Conservation (phyloP, 2,888 invertebrate species). For the Electrophaes corylata region DNA sequence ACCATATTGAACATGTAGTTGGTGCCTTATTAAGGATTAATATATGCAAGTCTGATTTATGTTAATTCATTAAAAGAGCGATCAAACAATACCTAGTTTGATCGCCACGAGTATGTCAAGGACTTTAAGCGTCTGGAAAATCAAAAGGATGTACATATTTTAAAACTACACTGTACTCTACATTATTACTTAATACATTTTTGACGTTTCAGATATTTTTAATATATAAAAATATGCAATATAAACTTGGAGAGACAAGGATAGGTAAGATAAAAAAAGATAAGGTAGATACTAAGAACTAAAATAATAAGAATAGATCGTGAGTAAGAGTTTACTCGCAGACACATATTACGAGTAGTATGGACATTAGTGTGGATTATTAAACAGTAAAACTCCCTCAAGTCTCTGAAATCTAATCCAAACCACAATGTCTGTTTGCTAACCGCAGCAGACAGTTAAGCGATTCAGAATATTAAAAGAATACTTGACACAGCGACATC, state of each 20-base stretch:
- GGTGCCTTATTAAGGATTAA: slow-evolving; percentile 30
- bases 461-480: background rate
- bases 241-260: no score
- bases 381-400: no score
- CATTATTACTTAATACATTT: no score
- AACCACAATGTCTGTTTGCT: slow-evolving; percentile 14
- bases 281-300: no score
- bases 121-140: slow-evolving; percentile 34
- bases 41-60: slow-evolving; percentile 29
- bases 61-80: slow-evolving; percentile 23
- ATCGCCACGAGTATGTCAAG: slow-evolving; percentile 34
- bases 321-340: no score
- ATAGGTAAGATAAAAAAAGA: no score
- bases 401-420: slow-evolving; percentile 9
- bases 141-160: no score
- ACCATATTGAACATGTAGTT: background rate
- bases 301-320: no score
- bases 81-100: slow-evolving; percentile 26
- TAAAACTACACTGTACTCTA: background rate
- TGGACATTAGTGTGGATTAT: background rate
- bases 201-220: no score
- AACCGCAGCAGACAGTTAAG: slow-evolving; percentile 3
- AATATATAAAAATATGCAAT: no score
- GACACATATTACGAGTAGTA: background rate
- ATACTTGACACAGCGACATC: background rate